Percentiles rank a stretch among this genome's conserved stretches.
phyloP scores from a whole-genome alignment of 2,113 vertebrate genomes.

The Zosterops lateralis region DNA sequence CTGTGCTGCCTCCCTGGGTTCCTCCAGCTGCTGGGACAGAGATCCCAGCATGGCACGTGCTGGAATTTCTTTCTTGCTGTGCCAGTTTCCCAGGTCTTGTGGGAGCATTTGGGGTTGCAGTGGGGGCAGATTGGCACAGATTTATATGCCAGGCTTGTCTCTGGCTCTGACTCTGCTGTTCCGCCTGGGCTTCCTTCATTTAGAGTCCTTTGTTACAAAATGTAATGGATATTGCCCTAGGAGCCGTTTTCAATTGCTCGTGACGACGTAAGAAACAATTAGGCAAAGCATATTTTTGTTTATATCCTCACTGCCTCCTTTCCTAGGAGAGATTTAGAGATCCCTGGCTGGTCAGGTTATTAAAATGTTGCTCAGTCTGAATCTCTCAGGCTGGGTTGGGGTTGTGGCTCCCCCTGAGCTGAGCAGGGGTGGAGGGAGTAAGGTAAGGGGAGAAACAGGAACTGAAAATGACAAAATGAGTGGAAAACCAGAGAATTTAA shows the following conservation, averaged over 20 bases:
- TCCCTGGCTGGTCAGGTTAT: slow-evolving; percentile 7
- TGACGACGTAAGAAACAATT: slow-evolving; percentile 55
- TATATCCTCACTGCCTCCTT: slow-evolving; percentile 48
- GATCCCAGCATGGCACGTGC: fast-evolving
- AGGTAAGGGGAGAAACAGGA: neutral
- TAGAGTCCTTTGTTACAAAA: slow-evolving; percentile 52
- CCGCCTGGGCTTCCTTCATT: slow-evolving; percentile 42
- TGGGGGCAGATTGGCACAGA: slow-evolving; percentile 26
- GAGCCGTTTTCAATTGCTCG: slow-evolving; percentile 55
- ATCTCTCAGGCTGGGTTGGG: neutral
- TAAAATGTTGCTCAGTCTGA: slow-evolving; percentile 8
- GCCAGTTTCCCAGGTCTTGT: neutral
- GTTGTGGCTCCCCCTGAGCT: neutral
- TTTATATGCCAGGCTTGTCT: slow-evolving; percentile 44
- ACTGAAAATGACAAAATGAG: neutral
- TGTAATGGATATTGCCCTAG: slow-evolving; percentile 63
- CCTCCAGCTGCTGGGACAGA: neutral
- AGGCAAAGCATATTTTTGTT: slow-evolving; percentile 71
- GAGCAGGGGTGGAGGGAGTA: neutral
- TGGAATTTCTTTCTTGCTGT: slow-evolving; percentile 46
- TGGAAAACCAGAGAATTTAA: neutral
- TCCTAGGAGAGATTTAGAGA: slow-evolving; percentile 54
- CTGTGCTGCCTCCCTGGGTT: neutral
- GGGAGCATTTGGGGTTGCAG: neutral
- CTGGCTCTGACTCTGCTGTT: slow-evolving; percentile 25